Evolutionary conservation across 1,140 invertebrate species (phyloP).

Genomic region (Drosophila ercepeae): DNA sequence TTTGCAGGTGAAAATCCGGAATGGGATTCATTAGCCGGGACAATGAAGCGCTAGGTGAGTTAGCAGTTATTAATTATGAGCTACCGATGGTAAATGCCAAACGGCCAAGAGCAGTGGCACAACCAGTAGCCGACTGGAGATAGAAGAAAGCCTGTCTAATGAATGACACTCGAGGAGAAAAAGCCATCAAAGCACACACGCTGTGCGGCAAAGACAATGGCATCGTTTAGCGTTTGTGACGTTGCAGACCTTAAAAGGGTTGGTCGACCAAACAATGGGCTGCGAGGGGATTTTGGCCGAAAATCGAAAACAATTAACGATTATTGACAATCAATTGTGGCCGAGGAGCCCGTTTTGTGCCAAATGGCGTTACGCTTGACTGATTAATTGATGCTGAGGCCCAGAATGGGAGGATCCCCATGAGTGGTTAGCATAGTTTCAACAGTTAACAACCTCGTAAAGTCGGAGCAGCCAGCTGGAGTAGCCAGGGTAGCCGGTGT

Average conservation of each 20-base stretch:
- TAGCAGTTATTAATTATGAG: slow-evolving; percentile 72
- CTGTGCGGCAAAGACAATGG: slow-evolving; percentile 64
- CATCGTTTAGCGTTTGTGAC: slow-evolving; percentile 41
- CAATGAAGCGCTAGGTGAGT: slow-evolving; percentile 68
- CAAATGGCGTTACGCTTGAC: slow-evolving; percentile 73
- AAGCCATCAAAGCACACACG: slow-evolving; percentile 55
- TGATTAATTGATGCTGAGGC: slow-evolving; percentile 64
- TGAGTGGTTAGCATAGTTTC: slow-evolving; percentile 44
- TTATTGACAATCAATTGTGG: slow-evolving; percentile 70
- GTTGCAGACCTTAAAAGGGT: slow-evolving; percentile 42
- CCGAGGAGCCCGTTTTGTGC: slow-evolving; percentile 55
- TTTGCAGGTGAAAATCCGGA: slow-evolving; percentile 12
- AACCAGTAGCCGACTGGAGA: slow-evolving; percentile 44
- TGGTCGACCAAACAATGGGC: slow-evolving; percentile 32
- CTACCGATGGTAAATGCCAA: slow-evolving; percentile 19
- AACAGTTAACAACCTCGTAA: slow-evolving; percentile 71
- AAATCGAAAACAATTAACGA: slow-evolving; percentile 72
- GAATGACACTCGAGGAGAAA: slow-evolving; percentile 54
- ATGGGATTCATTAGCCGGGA: slow-evolving; percentile 70
- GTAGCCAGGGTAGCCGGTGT: too few species aligned
- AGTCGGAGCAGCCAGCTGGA: slow-evolving; percentile 24
- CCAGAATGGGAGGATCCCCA: slow-evolving; percentile 27
- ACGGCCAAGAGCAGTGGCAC: slow-evolving; percentile 15
- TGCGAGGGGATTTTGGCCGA: slow-evolving; percentile 23
- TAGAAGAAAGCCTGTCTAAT: slow-evolving; percentile 49